Conservation (phyloP, 1,140 invertebrate genomes). For the Ctenoplectra terminalis region DNA sequence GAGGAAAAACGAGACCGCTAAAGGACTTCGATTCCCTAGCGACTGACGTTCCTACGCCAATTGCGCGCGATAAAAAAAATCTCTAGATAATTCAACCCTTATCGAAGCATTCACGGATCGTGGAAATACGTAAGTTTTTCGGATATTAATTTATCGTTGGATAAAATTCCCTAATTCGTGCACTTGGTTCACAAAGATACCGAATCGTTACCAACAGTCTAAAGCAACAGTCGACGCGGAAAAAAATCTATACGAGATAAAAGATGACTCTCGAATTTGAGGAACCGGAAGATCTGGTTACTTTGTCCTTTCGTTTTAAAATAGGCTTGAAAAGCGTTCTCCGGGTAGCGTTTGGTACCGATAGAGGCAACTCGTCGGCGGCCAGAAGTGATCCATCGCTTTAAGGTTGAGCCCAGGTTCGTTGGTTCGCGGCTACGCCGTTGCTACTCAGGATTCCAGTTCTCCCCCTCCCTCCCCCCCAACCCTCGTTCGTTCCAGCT, state of each 20-base stretch:
- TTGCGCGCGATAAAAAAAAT: slow-evolving; percentile 1
- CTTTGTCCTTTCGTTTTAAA: no score
- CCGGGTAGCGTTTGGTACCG: slow-evolving; percentile 57
- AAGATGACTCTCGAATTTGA: no score
- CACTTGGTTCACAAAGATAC: no score
- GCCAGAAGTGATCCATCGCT: slow-evolving; percentile 80
- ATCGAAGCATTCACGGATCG: background rate
- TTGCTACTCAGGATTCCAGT: slow-evolving; percentile 83
- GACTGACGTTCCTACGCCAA: slow-evolving; percentile 10
- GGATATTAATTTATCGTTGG: no score
- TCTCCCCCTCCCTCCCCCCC: slow-evolving; percentile 71
- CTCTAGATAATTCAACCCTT: background rate
- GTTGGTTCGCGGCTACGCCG: slow-evolving; percentile 80
- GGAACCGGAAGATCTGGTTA: no score
- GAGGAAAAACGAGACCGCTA: background rate
- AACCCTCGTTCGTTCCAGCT: slow-evolving; percentile 54
- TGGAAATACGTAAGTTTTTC: no score
- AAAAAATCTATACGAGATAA: no score
- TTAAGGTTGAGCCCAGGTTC: slow-evolving; percentile 81
- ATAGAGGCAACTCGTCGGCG: background rate
- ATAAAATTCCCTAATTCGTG: no score
- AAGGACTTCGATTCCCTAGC: slow-evolving; percentile 8
- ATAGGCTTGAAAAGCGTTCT: slow-evolving; percentile 40
- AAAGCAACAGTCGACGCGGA: no score
- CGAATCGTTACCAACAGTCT: no score